These are phyloP conservation scores for Anneissia japonica DNA, from an alignment of 35 echinoderm and acorn worm genomes.

Conservation along the genomic window DNA sequence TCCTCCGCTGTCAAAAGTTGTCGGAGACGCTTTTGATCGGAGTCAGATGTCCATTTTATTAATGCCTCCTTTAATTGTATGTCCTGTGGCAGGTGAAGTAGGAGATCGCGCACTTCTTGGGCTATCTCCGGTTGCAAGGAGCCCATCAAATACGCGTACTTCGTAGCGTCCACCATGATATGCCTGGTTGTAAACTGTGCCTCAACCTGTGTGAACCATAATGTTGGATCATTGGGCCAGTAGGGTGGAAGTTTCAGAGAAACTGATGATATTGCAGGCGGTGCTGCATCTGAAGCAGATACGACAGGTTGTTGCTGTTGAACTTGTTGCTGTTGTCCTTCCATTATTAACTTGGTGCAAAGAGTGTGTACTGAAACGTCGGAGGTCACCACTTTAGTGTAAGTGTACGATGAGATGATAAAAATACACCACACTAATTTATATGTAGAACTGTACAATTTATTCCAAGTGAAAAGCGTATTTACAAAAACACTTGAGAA, in stretches of 20 bases:
- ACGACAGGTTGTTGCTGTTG: no score
- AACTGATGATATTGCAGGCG: no score
- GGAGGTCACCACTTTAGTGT: no score
- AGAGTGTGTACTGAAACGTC: no score
- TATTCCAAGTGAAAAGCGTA: no score
- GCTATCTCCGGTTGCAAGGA: slow-evolving; percentile 43
- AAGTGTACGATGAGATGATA: no score
- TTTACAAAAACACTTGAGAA: no score
- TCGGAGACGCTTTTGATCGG: slow-evolving; percentile 34
- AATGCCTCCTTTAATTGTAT: slow-evolving; percentile 8
- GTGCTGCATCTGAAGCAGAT: no score
- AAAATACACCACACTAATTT: no score
- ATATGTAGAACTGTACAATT: no score
- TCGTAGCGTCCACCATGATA: slow-evolving; percentile 28
- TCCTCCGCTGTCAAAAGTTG: slow-evolving; percentile 33
- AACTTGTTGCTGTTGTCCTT: no score
- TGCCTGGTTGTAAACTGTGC: slow-evolving; percentile 32
- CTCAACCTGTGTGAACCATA: slow-evolving; percentile 61
- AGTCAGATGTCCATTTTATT: slow-evolving; percentile 10
- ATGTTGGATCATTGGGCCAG: slow-evolving; percentile 32
- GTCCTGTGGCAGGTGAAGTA: background rate
- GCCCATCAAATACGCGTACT: slow-evolving; percentile 30
- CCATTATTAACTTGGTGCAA: no score
- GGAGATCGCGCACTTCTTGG: slow-evolving; percentile 31
- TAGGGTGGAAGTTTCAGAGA: slow-evolving; percentile 41